These are phyloP conservation scores for Cataglyphis altisquamis DNA, from an alignment of 2,888 invertebrate genomes.

Conservation along the genomic window DNA sequence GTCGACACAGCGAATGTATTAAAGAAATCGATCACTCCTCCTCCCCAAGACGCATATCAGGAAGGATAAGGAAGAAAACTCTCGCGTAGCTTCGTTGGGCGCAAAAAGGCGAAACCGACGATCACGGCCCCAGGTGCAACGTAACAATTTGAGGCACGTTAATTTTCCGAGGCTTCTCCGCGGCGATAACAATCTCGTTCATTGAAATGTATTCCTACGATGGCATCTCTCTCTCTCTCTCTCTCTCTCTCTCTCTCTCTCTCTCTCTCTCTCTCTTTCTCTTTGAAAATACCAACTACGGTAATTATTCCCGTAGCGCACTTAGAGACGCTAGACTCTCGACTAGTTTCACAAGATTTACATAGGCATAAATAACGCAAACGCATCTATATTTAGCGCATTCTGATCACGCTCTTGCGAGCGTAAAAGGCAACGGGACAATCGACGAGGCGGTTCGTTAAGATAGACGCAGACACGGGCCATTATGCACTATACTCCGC, in stretches of 20 bases:
- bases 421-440: constrained; percentile 40
- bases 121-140: constrained; percentile 16
- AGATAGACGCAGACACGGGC: constrained; percentile 23
- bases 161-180: constrained; percentile 43
- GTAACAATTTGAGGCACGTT: constrained; percentile 31
- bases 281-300: constrained; percentile 14
- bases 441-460: constrained; percentile 59
- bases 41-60: constrained; percentile 28
- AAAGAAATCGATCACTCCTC: constrained; percentile 48
- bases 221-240: constrained; percentile 7
- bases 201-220: constrained; percentile 49
- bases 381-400: constrained; percentile 44
- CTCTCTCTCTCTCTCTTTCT: constrained; percentile 1
- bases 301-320: constrained; percentile 39
- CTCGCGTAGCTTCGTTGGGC: constrained; percentile 41
- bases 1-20: constrained; percentile 47
- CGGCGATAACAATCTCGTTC: constrained; percentile 46
- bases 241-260: constrained; percentile 8
- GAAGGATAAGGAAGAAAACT: constrained; percentile 30
- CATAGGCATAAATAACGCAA: constrained; percentile 39
- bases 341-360: constrained; percentile 31
- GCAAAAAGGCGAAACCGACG: constrained; percentile 38
- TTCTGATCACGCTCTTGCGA: constrained; percentile 11
- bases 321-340: constrained; percentile 44
- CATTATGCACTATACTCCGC: constrained; percentile 42